Conservation (phyloP, 2,888 invertebrate genomes). For the Aplocera efformata region DNA sequence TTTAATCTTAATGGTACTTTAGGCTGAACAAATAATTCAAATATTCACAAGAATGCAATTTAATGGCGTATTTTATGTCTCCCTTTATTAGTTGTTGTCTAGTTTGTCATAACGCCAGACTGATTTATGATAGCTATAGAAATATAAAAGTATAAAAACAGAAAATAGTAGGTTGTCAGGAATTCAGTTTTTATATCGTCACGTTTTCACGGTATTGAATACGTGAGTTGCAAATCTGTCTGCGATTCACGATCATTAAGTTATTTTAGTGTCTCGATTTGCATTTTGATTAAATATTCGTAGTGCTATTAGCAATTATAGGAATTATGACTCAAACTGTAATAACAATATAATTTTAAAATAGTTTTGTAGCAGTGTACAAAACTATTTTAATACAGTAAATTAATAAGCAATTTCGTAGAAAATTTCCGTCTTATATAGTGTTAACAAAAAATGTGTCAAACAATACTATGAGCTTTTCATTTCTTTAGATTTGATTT, state of each 20-base stretch:
- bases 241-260: slow-evolving; percentile 45
- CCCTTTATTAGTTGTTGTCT: slow-evolving; percentile 24
- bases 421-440: no score
- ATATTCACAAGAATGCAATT: slow-evolving; percentile 30
- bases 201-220: slow-evolving; percentile 42
- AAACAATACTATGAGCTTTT: no score
- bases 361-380: no score
- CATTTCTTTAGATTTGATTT: no score
- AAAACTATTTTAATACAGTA: no score
- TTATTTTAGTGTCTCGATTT: slow-evolving; percentile 50
- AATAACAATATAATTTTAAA: no score
- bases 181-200: slow-evolving; percentile 13
- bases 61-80: slow-evolving; percentile 20
- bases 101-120: not conserved
- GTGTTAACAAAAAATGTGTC: no score
- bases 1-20: slow-evolving; percentile 54
- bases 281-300: slow-evolving; percentile 56
- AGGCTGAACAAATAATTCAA: slow-evolving; percentile 41
- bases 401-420: no score
- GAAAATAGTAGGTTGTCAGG: not conserved
- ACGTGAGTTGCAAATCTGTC: slow-evolving; percentile 50
- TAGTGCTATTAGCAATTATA: slow-evolving; percentile 14
- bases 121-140: not conserved
- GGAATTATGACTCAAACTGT: no score
- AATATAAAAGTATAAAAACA: not conserved